Percentiles rank a stretch among this genome's conserved stretches.
phyloP scores from a whole-genome alignment of 2,113 vertebrate genomes.

The Antechinus flavipes region DNA sequence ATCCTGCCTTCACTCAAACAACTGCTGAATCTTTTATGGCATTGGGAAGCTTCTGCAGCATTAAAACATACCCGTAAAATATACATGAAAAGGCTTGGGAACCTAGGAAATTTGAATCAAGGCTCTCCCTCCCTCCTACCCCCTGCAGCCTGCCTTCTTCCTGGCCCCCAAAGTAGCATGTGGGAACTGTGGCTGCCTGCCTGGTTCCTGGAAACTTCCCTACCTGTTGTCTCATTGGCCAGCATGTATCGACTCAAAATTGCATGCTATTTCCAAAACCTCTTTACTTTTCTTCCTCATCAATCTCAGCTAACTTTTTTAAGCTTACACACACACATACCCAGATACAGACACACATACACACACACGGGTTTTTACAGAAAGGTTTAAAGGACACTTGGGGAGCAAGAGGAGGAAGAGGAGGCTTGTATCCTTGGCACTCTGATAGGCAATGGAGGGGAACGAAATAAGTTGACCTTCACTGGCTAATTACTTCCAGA shows the following conservation, averaged over 20 bases:
- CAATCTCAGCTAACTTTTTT: neutral
- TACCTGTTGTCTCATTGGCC: neutral
- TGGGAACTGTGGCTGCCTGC: neutral
- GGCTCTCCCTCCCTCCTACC: neutral
- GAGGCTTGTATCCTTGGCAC: neutral
- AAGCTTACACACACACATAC: neutral
- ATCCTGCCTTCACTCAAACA: neutral
- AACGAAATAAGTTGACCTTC: neutral
- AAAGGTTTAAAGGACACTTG: neutral
- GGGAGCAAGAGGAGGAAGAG: neutral
- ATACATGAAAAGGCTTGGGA: accelerated
- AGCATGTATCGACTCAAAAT: no score
- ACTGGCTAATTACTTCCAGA: neutral
- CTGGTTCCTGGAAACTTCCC: neutral
- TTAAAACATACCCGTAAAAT: neutral
- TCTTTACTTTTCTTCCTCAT: neutral
- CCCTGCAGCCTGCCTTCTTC: neutral
- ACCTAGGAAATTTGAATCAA: neutral
- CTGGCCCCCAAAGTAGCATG: neutral
- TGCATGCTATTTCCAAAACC: neutral
- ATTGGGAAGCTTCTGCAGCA: neutral
- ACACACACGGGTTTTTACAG: no score
- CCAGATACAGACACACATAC: accelerated
- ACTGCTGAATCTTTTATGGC: neutral
- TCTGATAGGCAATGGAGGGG: neutral